Evolutionary conservation across 1,140 invertebrate species (phyloP), one percentile per base, ranked within the genome.

Genomic region (Hycleus cichorii): DNA sequence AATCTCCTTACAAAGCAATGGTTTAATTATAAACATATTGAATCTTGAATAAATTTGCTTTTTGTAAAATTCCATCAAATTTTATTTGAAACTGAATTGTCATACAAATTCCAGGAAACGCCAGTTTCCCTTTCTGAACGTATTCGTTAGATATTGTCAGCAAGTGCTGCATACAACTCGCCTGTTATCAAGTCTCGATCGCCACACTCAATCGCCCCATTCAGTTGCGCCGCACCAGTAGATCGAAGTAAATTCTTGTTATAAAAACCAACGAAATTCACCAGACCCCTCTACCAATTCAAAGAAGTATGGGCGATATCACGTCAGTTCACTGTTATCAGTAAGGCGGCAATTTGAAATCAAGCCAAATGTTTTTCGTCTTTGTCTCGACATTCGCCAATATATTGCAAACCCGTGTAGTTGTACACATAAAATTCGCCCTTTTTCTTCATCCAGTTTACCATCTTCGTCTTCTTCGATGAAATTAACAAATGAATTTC

Each of bases 281-380:
- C 39, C 45, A 55, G 44, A 55, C 52, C 40, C 40, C 11, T 7
- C 9, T 42, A 18, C 18, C 40, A 11, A 42, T 32, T 4, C 4
- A 32, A 43, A 32, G 38, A 45, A 40, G 18, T 18, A 18, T 18
- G 18, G 51, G 51, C 44, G 51, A 55, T 55, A 55, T 55, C 52
- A 55, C 52, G 43, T 44, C 52, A 39, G 52, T 46, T 55, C 47
- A 39, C 51, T 48, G 49, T 59, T 59, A 59, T 59, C 57, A 55
- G 51, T 38, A 47, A 59, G 46, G 58, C 59, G 60, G 62, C 59
- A 47, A 57, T 64, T 64, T 64, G 58, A 64, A 61, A 49, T 52
- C 58, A 45, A 39, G 58, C 62, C 62, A 60, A 63, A 63, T 60
- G 58, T 53, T 60, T 49, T 45, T 59, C 32, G 32, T 7, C 32